These are phyloP conservation scores for Saccopteryx bilineata DNA, from an alignment of 2,113 vertebrate species.

Conservation along the genomic window DNA sequence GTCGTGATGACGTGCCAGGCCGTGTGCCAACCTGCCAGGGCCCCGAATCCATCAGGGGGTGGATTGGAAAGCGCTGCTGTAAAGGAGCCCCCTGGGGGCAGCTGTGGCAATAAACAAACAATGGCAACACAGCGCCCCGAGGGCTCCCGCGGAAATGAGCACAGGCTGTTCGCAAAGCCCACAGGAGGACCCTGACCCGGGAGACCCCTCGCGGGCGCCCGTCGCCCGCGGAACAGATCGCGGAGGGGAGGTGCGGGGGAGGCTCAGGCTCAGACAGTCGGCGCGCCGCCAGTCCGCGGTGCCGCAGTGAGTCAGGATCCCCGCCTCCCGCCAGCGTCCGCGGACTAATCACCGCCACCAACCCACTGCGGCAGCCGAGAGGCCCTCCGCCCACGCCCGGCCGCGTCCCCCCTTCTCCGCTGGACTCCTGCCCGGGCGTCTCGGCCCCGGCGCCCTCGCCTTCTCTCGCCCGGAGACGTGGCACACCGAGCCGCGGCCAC, in stretches of 20 bases:
- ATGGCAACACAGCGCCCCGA: neutral
- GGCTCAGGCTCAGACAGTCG: neutral
- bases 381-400: neutral
- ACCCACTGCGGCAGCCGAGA: slow-evolving; percentile 17
- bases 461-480: neutral
- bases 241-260: neutral
- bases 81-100: slow-evolving; percentile 45
- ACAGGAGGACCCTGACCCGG: neutral
- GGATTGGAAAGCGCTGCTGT: slow-evolving; percentile 44
- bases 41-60: slow-evolving; percentile 49
- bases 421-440: neutral
- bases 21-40: neutral
- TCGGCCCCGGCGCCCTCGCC: neutral
- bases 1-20: slow-evolving; percentile 44
- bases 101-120: slow-evolving; percentile 58
- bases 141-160: slow-evolving; percentile 53
- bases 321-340: slow-evolving; percentile 49
- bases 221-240: neutral
- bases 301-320: slow-evolving; percentile 69
- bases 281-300: neutral
- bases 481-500: neutral
- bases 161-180: slow-evolving; percentile 28
- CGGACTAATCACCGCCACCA: neutral
- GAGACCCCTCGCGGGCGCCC: neutral
- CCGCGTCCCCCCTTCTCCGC: neutral